A percentile compares a stretch with the other conserved stretches of the same genome.
These are phyloP conservation scores for Sanderia malayensis DNA, from an alignment of 30 jellyfish, hydroid and myxozoan species.

Conservation along the genomic window DNA sequence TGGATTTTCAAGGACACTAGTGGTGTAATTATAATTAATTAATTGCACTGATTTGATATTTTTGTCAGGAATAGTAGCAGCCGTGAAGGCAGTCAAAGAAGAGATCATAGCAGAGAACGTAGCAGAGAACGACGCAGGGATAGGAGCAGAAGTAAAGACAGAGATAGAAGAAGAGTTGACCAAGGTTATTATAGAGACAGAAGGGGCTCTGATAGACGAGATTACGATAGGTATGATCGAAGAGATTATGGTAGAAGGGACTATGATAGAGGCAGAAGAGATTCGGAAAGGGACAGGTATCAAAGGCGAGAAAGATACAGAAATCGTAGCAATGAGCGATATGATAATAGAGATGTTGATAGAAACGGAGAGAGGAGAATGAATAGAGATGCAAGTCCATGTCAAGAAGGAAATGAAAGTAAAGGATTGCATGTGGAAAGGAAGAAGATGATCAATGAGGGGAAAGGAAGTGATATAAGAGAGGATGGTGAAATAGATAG, in stretches of 20 bases:
- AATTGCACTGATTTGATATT: background rate
- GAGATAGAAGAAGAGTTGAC: conserved; percentile 56
- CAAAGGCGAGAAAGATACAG: conserved; percentile 3
- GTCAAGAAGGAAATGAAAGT: conserved; percentile 28
- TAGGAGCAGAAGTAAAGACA: conserved; percentile 41
- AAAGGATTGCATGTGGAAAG: background rate
- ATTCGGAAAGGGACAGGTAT: conserved; percentile 9
- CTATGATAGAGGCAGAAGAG: conserved; percentile 33
- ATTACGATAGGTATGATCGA: no score
- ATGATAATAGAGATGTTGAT: conserved; percentile 13
- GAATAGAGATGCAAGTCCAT: conserved; percentile 54
- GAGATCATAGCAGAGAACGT: conserved; percentile 61
- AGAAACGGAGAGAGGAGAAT: conserved; percentile 36
- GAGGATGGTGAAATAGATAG: conserved; percentile 22
- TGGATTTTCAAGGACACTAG: no score
- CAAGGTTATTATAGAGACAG: conserved; percentile 41
- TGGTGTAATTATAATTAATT: no score
- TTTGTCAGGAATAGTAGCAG: conserved; percentile 21
- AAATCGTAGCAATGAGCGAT: conserved; percentile 9
- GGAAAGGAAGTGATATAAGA: background rate
- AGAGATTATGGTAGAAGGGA: conserved; percentile 42
- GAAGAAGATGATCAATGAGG: background rate
- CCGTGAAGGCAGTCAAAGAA: conserved; percentile 48
- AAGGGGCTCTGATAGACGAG: conserved; percentile 24
- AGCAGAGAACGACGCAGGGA: conserved; percentile 44